These are phyloP conservation scores for Chaenodraco wilsoni DNA, from an alignment of 2,797 vertebrate genomes.

Conservation along the genomic window DNA sequence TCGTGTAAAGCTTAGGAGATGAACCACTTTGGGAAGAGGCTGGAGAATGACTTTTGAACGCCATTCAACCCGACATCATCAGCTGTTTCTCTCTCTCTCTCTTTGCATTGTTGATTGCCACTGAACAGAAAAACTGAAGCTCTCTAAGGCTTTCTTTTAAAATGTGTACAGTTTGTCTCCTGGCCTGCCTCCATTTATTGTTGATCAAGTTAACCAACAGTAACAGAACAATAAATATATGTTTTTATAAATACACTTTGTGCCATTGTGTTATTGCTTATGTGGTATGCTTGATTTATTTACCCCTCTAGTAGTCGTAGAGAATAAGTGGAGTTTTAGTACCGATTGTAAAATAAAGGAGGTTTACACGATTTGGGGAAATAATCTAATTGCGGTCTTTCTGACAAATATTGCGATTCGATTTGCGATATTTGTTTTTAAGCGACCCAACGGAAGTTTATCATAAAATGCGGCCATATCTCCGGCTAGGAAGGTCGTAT, in stretches of 20 bases:
- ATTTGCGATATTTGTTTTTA: too few relatives aligned
- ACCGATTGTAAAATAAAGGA: background rate
- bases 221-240: conserved; percentile 86
- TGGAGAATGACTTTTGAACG: conserved; percentile 46
- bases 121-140: conserved; percentile 73
- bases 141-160: conserved; percentile 64
- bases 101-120: conserved; percentile 72
- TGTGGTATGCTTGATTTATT: background rate
- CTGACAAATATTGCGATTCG: too few relatives aligned
- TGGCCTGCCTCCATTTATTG: conserved; percentile 73
- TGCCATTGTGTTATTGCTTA: conserved; percentile 50
- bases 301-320: background rate
- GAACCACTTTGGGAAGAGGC: conserved; percentile 68
- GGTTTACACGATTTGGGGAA: background rate
- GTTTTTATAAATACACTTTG: conserved; percentile 79
- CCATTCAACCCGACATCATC: conserved; percentile 37
- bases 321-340: background rate
- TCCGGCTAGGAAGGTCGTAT: too few relatives aligned
- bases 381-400: too few relatives aligned
- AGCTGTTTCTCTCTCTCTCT: conserved; percentile 19
- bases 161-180: conserved; percentile 74
- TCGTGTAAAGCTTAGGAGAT: conserved; percentile 60
- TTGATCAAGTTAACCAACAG: conserved; percentile 80
- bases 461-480: too few relatives aligned
- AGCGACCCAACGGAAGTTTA: too few relatives aligned